These are phyloP conservation scores for Drosophila repletoides DNA, from an alignment of 1,140 invertebrate genomes.

Conservation along the genomic window DNA sequence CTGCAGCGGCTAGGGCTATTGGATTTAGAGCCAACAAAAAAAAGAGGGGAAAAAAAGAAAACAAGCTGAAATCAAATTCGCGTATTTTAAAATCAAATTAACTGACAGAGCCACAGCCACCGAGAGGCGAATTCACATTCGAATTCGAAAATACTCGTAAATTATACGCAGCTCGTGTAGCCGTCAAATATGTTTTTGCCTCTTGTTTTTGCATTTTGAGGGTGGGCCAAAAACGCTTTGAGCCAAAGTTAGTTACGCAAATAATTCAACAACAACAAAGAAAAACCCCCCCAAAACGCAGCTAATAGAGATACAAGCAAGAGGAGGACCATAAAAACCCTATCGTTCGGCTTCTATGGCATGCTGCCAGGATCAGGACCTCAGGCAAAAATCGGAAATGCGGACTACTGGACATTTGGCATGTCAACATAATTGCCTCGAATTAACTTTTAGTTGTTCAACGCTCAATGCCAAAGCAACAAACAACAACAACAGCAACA, in stretches of 20 bases:
- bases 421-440: slow-evolving; percentile 78
- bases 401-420: slow-evolving; percentile 58
- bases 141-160: slow-evolving; percentile 10
- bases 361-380: slow-evolving; percentile 20
- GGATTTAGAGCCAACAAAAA: slow-evolving; percentile 9
- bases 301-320: slow-evolving; percentile 9
- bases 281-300: slow-evolving; percentile 7
- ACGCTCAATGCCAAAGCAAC: slow-evolving; percentile 35
- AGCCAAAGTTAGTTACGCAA: slow-evolving; percentile 23
- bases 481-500: background rate
- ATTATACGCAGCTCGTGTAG: background rate
- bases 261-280: slow-evolving; percentile 48
- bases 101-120: slow-evolving; percentile 25
- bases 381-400: background rate
- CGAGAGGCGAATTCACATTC: slow-evolving; percentile 1
- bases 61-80: slow-evolving; percentile 37
- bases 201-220: too few relatives aligned
- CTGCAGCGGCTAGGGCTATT: slow-evolving; percentile 11
- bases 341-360: slow-evolving; percentile 24
- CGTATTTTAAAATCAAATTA: slow-evolving; percentile 56
- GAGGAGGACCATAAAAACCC: background rate
- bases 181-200: too few relatives aligned
- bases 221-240: slow-evolving; percentile 17
- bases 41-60: slow-evolving; percentile 27
- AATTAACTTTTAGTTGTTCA: slow-evolving; percentile 74